These are phyloP conservation scores for Champsocephalus gunnari DNA, from an alignment of 2,797 vertebrate genomes.

Conservation along the genomic window DNA sequence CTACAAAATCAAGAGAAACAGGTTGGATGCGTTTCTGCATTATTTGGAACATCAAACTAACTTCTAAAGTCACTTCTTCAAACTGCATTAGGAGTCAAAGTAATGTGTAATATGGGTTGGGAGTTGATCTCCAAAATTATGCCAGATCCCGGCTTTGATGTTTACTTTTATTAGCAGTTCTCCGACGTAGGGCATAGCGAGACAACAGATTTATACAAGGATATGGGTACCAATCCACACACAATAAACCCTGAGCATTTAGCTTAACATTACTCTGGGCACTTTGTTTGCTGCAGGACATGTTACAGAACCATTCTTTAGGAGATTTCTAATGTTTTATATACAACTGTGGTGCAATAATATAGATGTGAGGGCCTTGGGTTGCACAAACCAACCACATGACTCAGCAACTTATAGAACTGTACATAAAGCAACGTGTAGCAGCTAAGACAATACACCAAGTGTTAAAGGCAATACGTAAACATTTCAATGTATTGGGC, in stretches of 20 bases:
- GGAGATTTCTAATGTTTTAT: not conserved
- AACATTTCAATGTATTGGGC: slow-evolving; percentile 13
- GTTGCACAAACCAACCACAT: not conserved
- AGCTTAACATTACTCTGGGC: too few species aligned
- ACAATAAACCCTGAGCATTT: too few species aligned
- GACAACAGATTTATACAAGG: not conserved
- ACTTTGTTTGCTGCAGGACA: too few species aligned
- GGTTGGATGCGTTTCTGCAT: not conserved
- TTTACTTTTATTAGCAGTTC: not conserved
- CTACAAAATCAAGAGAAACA: not conserved
- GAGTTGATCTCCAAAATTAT: not conserved
- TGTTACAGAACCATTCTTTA: not conserved
- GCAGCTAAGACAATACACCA: slow-evolving; percentile 17
- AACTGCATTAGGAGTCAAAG: not conserved
- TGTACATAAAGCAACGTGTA: not conserved
- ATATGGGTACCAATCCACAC: not conserved
- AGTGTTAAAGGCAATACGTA: slow-evolving; percentile 13
- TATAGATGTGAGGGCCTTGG: not conserved
- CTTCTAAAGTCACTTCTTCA: not conserved
- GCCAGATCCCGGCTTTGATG: not conserved
- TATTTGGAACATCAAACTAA: not conserved
- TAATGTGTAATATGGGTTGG: not conserved
- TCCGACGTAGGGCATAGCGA: not conserved
- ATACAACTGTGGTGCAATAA: not conserved
- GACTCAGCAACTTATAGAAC: not conserved